Evolutionary conservation across 2,888 invertebrate genomes (phyloP), one percentile per base, ranked within the genome.

Genomic region (Flexamia atlantica): DNA sequence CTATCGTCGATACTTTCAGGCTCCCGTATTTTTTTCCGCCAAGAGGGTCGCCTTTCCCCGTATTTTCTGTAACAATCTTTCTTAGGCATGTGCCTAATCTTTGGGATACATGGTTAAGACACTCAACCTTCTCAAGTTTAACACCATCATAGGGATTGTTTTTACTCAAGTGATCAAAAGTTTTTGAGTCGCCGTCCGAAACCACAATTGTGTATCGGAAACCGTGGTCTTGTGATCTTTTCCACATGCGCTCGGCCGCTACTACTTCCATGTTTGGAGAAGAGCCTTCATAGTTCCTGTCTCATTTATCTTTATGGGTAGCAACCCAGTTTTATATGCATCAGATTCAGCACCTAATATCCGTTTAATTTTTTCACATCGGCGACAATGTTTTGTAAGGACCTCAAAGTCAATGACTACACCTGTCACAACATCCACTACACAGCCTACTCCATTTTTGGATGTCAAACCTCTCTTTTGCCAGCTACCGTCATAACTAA

Each of bases 91-190:
- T 84, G 0, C 84, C 85, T 17, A 85, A 28, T 46, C 86, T 20
- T 72, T 86, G 85, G 42, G 85, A 76, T 0, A 85, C 85, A 36
- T 86, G 86, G 83, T 87, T 86, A 12, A 86, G 20, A 79, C 42
- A 72, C 23, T 72, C 42, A 9, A 72, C 72, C 72, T 72, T 72
- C 23, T 72, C 40, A 72, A 72, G 5, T 40, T 40, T 72, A 28
- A 42, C 10, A n/a, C 40, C 72, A 72, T 40, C 42, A 72, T 72
- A 72, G 23, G 23, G 40, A 40, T 70, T 85, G 81, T 50, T 85
- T 86, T 84, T 32, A 53, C 80, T 53, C 53, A 80, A 23, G 57
- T 80, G 80, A 80, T 17, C 7, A 57, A 28, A 80, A 57, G 57
- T 80, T 80, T 80, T 80, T 2, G 80, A 80, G 30, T 80, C 80